Conservation (phyloP, 2,113 vertebrate species). For the Heteronetta atricapilla region DNA sequence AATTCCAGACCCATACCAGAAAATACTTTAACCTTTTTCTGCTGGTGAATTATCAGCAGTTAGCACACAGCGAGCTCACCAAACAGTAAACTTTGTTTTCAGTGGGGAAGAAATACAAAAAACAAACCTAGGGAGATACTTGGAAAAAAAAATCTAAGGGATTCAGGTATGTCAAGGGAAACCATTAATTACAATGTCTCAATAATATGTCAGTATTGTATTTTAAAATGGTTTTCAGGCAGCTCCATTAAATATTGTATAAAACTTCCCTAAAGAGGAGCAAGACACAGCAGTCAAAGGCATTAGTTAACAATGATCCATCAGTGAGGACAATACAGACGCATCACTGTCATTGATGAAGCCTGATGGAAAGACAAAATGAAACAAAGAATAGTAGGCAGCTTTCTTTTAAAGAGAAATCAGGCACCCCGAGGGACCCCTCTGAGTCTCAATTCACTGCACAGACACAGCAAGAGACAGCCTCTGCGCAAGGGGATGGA, state of each 20-base stretch:
- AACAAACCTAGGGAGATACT: not conserved
- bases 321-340: not conserved
- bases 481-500: not conserved
- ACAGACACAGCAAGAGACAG: not conserved
- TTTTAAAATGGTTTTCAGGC: not conserved
- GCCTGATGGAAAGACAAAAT: not conserved
- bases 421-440: not conserved
- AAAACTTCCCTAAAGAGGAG: not conserved
- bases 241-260: not conserved
- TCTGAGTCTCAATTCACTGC: not conserved
- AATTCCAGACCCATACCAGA: not conserved
- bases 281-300: not conserved
- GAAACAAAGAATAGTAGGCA: not conserved
- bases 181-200: not conserved
- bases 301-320: not conserved
- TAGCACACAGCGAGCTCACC: not conserved
- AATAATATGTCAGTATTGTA: not conserved
- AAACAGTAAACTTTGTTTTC: conserved; percentile 20
- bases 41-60: not conserved
- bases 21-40: not conserved
- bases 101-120: not conserved
- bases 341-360: not conserved
- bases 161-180: not conserved
- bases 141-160: not conserved
- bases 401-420: not conserved